Percentiles rank a stretch among this genome's conserved stretches.
phyloP scores from a whole-genome alignment of 2,113 vertebrate genomes.

The Ancistrus triradiatus region DNA sequence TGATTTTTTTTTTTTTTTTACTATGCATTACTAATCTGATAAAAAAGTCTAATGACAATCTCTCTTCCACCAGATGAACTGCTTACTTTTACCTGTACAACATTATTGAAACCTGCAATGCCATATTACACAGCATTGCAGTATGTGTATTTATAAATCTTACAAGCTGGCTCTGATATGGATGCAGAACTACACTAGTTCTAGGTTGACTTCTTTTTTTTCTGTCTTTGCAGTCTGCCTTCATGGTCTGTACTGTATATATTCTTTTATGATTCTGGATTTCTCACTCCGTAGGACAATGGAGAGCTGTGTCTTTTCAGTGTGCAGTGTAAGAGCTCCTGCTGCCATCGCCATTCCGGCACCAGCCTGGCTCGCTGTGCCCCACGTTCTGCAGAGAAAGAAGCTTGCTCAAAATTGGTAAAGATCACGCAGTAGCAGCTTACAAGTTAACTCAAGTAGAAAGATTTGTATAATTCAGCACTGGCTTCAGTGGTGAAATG shows the following conservation, averaged over 20 bases:
- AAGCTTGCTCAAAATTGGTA: constrained; percentile 67
- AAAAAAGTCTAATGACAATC: no score
- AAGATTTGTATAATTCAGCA: no score
- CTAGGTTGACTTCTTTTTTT: not conserved
- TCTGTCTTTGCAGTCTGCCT: no score
- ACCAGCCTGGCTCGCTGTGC: constrained; percentile 67
- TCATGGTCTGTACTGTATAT: no score
- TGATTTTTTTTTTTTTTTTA: not conserved
- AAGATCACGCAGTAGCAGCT: not conserved
- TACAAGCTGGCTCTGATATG: no score
- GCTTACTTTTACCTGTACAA: no score
- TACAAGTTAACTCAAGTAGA: not conserved
- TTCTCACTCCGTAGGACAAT: constrained; percentile 41
- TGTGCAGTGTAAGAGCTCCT: constrained; percentile 68
- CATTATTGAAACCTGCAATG: no score
- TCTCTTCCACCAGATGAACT: no score
- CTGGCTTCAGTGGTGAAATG: no score
- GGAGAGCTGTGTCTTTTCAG: constrained; percentile 74
- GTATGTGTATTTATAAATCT: no score
- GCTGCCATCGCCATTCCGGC: constrained; percentile 43
- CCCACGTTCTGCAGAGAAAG: constrained; percentile 53
- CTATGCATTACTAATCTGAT: no score
- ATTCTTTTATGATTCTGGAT: not conserved
- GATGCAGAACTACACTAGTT: not conserved
- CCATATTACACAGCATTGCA: no score